Evolutionary conservation across 2,113 vertebrate species (phyloP).

Genomic region (Narcine bancroftii): DNA sequence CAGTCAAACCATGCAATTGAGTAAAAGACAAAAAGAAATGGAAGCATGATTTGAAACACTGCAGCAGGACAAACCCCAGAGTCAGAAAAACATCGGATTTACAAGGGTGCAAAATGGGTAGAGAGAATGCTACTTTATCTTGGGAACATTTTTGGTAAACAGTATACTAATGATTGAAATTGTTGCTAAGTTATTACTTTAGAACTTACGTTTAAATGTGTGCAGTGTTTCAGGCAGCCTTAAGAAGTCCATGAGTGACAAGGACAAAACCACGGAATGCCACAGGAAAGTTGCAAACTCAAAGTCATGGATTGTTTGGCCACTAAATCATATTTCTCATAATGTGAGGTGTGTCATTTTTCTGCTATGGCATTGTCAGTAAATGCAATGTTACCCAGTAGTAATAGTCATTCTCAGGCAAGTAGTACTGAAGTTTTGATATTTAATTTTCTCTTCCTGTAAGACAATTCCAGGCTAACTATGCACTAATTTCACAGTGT

Average conservation of each 20-base stretch:
- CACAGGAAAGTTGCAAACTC: not conserved
- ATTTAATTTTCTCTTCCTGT: not conserved
- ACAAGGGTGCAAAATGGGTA: conserved; percentile 50
- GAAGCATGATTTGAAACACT: conserved; percentile 75
- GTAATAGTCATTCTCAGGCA: not conserved
- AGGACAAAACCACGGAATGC: not conserved
- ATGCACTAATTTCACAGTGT: not conserved
- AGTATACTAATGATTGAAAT: not conserved
- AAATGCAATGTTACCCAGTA: not conserved
- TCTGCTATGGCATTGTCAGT: not conserved
- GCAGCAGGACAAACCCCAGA: conserved; percentile 57
- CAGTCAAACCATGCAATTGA: conserved; percentile 79
- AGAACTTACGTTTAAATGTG: not conserved
- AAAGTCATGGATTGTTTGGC: not conserved
- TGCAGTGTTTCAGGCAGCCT: not conserved
- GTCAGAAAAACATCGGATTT: conserved; percentile 50
- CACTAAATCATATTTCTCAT: not conserved
- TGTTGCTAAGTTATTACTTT: not conserved
- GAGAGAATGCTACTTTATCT: not conserved
- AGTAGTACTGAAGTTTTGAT: not conserved
- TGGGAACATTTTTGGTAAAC: not conserved
- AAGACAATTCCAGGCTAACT: not conserved
- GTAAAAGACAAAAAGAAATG: conserved; percentile 75
- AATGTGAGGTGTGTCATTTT: not conserved
- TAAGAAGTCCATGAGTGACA: not conserved